Evolutionary conservation across 2,113 vertebrate genomes (phyloP).

Genomic region (Psittacula cyanocephala): DNA sequence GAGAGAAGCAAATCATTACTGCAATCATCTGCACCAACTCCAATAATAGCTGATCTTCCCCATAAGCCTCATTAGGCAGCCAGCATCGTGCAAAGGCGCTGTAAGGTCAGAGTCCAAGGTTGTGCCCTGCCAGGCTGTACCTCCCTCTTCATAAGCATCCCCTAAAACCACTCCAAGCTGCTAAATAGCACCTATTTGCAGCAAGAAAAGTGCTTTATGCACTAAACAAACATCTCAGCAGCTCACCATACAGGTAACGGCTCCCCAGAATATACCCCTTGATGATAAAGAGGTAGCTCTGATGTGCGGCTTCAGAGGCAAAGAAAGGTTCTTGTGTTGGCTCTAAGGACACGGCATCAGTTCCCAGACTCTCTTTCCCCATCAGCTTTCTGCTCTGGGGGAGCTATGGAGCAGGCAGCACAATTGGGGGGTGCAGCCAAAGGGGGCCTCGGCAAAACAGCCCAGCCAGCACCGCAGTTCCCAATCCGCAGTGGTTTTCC

Average conservation of each 20-base stretch:
- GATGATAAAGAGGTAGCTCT: background rate
- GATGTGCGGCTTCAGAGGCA: background rate
- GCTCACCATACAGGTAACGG: background rate
- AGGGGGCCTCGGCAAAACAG: background rate
- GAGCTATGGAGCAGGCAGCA: background rate
- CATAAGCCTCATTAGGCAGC: slow-evolving; percentile 22
- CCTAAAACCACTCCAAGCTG: background rate
- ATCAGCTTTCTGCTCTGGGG: background rate
- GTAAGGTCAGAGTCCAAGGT: background rate
- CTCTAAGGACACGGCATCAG: background rate
- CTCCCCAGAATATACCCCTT: background rate
- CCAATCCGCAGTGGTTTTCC: background rate
- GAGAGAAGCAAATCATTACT: background rate
- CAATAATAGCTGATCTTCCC: slow-evolving; percentile 18
- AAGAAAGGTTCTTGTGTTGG: background rate
- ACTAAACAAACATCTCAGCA: background rate
- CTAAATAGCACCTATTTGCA: background rate
- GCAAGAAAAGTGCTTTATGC: background rate
- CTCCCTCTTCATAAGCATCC: background rate
- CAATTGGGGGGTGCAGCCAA: background rate
- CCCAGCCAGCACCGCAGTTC: background rate
- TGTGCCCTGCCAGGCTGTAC: background rate
- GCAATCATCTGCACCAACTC: background rate
- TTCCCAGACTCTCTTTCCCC: background rate
- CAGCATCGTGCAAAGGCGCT: background rate